phyloP scores from a whole-genome alignment of 1,140 invertebrate species.

The Magallana angulata region DNA sequence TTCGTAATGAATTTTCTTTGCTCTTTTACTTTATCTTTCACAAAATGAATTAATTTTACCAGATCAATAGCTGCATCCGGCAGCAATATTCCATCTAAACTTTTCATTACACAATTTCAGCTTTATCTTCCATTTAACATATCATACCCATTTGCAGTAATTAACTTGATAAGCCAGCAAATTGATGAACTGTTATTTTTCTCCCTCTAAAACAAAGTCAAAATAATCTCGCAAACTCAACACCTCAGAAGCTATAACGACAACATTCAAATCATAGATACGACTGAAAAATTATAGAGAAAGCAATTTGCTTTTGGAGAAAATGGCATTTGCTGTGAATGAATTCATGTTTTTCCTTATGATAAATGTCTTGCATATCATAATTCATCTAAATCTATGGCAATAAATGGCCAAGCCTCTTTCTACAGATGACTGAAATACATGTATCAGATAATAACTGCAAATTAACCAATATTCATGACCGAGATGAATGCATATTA shows the following conservation, averaged over 20 bases:
- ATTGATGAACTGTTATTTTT: too few relatives aligned
- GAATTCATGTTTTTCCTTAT: background rate
- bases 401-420: background rate
- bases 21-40: too few relatives aligned
- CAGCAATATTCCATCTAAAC: too few relatives aligned
- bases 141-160: too few relatives aligned
- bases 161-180: too few relatives aligned
- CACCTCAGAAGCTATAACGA: background rate
- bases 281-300: background rate
- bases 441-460: background rate
- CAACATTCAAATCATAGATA: background rate
- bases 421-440: background rate
- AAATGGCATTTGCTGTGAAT: background rate
- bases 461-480: conserved; percentile 22
- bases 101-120: too few relatives aligned
- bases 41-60: too few relatives aligned
- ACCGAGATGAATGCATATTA: background rate
- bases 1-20: too few relatives aligned
- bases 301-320: conserved; percentile 1
- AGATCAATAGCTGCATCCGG: too few relatives aligned
- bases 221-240: too few relatives aligned
- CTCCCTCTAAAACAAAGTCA: too few relatives aligned
- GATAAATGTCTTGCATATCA: conserved; percentile 10
- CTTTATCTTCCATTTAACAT: too few relatives aligned
- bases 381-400: conserved; percentile 8